Evolutionary conservation across 2,113 vertebrate species (phyloP).

Genomic region (Prochilodus magdalenae): DNA sequence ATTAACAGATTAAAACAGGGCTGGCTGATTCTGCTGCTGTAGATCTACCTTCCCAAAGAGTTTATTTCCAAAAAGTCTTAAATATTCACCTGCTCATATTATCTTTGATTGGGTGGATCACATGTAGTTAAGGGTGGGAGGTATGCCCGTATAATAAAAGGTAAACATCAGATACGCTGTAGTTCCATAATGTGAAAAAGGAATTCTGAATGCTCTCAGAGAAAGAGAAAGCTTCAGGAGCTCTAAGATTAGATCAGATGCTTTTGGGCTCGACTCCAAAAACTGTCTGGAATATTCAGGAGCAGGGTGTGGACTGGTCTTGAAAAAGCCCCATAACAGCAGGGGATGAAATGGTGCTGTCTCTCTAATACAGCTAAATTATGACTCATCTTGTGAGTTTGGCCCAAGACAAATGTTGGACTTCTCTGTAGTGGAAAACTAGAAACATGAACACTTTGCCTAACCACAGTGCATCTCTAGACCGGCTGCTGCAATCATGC

Average conservation of each 20-base stretch:
- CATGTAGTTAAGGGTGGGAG: no score
- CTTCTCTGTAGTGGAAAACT: conserved; percentile 10
- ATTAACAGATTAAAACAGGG: conserved; percentile 71
- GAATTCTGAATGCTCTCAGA: conserved; percentile 44
- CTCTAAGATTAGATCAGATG: conserved; percentile 29
- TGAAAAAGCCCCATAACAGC: conserved; percentile 9
- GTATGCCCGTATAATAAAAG: no score
- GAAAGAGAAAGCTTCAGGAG: conserved; percentile 23
- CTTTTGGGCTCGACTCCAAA: conserved; percentile 27
- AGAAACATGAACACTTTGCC: conserved; percentile 12
- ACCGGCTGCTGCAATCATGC: conserved; percentile 27
- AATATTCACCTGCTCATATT: neutral
- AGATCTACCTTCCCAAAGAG: neutral
- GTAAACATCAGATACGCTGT: no score
- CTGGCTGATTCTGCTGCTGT: neutral
- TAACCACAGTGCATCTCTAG: neutral
- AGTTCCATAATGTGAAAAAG: neutral
- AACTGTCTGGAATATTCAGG: conserved; percentile 43
- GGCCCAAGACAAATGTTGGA: neutral
- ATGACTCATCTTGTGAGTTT: neutral
- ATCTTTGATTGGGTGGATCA: neutral
- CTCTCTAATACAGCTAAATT: conserved; percentile 6
- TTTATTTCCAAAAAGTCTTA: neutral
- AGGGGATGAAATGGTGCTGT: neutral
- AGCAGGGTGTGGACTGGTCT: conserved; percentile 30